Percentiles rank a stretch among this genome's conserved stretches.
These are phyloP conservation scores for Falco punctatus DNA, from an alignment of 2,113 vertebrate genomes.

Conservation along the genomic window DNA sequence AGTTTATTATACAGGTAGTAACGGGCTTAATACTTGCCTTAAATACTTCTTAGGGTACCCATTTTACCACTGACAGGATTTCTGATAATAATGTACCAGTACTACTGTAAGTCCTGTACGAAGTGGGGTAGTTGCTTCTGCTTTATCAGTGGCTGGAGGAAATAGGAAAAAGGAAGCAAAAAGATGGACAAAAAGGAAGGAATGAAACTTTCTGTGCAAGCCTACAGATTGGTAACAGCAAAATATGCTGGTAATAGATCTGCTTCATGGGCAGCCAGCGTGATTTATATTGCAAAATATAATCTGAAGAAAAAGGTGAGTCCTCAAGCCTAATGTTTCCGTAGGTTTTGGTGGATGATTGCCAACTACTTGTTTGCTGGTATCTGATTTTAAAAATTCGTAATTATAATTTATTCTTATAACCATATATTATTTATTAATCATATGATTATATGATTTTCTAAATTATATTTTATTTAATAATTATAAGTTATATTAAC, in stretches of 20 bases:
- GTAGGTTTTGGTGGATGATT: not conserved
- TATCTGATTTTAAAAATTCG: not conserved
- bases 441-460: too few species aligned
- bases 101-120: not conserved
- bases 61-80: not conserved
- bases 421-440: too few species aligned
- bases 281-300: not conserved
- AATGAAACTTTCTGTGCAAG: not conserved
- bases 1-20: not conserved
- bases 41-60: not conserved
- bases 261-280: not conserved
- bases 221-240: not conserved
- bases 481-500: too few species aligned
- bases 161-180: not conserved
- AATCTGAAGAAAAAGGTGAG: not conserved
- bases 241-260: not conserved
- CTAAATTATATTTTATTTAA: too few species aligned
- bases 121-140: not conserved
- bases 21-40: not conserved
- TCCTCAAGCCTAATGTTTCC: not conserved
- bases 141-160: not conserved
- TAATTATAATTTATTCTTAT: not conserved
- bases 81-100: not conserved
- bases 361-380: not conserved
- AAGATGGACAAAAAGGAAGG: not conserved